Evolutionary conservation across 2,888 invertebrate genomes (phyloP).

Genomic region (Phalera bucephala): DNA sequence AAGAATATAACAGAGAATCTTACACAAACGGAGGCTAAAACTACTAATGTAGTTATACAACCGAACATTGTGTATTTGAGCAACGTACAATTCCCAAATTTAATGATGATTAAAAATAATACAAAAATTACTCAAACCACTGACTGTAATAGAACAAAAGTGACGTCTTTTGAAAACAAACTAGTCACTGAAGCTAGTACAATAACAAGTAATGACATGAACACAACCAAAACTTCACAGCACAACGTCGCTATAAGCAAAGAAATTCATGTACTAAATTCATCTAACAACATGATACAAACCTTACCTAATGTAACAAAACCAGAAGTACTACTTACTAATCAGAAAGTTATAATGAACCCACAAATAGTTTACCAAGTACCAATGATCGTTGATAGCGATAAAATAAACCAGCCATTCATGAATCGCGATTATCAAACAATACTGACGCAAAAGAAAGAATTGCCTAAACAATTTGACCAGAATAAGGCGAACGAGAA

Average conservation of each 20-base stretch:
- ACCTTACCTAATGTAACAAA: conserved; percentile 53
- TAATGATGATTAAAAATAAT: conserved; percentile 74
- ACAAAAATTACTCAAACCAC: conserved; percentile 46
- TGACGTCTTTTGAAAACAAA: conserved; percentile 54
- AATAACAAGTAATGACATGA: conserved; percentile 23
- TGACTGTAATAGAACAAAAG: conserved; percentile 45
- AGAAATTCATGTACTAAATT: conserved; percentile 60
- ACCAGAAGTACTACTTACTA: conserved; percentile 53
- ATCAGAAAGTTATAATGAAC: conserved; percentile 63
- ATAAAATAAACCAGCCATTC: conserved; percentile 49
- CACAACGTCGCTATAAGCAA: conserved; percentile 39
- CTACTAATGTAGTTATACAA: conserved; percentile 57
- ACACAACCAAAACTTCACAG: conserved; percentile 33
- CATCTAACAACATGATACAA: conserved; percentile 57
- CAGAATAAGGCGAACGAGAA: conserved; percentile 57
- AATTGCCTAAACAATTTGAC: conserved; percentile 48
- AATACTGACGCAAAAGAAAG: conserved; percentile 43
- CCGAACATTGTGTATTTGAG: conserved; percentile 74
- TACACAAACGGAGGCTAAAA: conserved; percentile 49
- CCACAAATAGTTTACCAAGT: conserved; percentile 72
- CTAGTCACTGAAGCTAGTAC: conserved; percentile 33
- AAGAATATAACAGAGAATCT: conserved; percentile 50
- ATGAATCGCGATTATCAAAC: conserved; percentile 50
- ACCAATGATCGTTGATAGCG: conserved; percentile 61
- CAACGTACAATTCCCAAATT: conserved; percentile 74